Percentiles rank a stretch among this genome's conserved stretches.
Conservation (phyloP, 1,140 invertebrate genomes). For the Diorhabda elongata region DNA sequence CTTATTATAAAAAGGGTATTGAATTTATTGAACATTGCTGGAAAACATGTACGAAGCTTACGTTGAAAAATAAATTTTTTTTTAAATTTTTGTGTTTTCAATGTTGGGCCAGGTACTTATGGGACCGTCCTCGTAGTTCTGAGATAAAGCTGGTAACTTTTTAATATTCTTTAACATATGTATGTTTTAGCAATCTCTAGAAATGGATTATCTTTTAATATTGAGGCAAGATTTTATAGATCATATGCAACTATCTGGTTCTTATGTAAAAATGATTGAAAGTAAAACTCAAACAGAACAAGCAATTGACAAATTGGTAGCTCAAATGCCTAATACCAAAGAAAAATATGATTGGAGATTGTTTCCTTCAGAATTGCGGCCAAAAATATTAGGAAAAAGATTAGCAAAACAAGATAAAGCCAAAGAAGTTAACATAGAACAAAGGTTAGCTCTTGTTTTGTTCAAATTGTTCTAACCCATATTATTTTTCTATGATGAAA, state of each 20-base stretch:
- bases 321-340: slow-evolving; percentile 45
- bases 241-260: slow-evolving; percentile 55
- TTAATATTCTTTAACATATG: not conserved
- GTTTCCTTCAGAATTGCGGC: slow-evolving; percentile 55
- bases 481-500: no score
- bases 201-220: slow-evolving; percentile 55
- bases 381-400: slow-evolving; percentile 47
- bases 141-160: no score
- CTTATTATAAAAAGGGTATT: no score
- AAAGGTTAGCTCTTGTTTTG: slow-evolving; percentile 22
- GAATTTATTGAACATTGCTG: no score
- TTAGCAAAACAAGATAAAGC: slow-evolving; percentile 8
- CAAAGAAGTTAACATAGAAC: slow-evolving; percentile 47
- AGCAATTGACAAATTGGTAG: slow-evolving; percentile 62
- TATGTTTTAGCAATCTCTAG: slow-evolving; percentile 45
- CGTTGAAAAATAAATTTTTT: no score
- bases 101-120: no score
- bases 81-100: no score
- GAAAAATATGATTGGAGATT: slow-evolving; percentile 55
- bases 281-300: slow-evolving; percentile 55
- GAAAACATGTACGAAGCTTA: no score
- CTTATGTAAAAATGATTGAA: slow-evolving; percentile 46
- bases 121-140: no score
- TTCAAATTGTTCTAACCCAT: no score
- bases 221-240: slow-evolving; percentile 58